These are phyloP conservation scores for Platysternon megacephalum DNA, from an alignment of 2,113 vertebrate genomes.

Conservation along the genomic window DNA sequence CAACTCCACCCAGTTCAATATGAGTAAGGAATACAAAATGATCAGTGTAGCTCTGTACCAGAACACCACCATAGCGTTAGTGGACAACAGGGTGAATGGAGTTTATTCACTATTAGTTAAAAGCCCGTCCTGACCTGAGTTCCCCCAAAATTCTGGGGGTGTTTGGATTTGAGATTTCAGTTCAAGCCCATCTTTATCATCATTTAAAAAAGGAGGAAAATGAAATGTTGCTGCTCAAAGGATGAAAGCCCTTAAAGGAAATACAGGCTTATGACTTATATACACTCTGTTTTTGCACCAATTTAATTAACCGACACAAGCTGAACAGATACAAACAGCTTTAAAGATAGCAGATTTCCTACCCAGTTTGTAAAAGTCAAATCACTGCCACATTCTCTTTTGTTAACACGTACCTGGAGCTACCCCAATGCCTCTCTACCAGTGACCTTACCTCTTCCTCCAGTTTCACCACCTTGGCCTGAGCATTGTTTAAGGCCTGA, in stretches of 20 bases:
- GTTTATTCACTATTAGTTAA: constrained; percentile 20
- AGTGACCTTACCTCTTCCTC: constrained; percentile 92
- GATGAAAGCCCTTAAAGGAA: constrained; percentile 40
- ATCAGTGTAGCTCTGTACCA: background rate
- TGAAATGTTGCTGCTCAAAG: background rate
- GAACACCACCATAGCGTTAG: background rate
- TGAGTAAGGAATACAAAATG: background rate
- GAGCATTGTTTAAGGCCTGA: constrained; percentile 96
- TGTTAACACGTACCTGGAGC: background rate
- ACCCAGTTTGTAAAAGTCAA: background rate
- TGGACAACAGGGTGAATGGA: constrained; percentile 1
- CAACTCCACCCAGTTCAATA: background rate
- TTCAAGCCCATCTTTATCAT: constrained; percentile 36
- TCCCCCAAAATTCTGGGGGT: constrained; percentile 29
- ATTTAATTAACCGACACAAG: constrained; percentile 36
- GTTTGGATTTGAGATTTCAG: constrained; percentile 24
- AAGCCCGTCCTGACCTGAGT: constrained; percentile 30
- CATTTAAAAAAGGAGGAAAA: constrained; percentile 34
- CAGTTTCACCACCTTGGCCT: constrained; percentile 97
- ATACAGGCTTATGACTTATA: constrained; percentile 33
- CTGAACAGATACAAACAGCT: background rate
- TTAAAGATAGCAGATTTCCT: constrained; percentile 25
- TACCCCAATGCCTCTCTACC: background rate
- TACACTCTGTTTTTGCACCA: background rate
- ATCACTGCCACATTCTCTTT: constrained; percentile 8